Evolutionary conservation across 53 echinoderm and acorn worm species (phyloP).

Genomic region (Holothuria leucospilota): DNA sequence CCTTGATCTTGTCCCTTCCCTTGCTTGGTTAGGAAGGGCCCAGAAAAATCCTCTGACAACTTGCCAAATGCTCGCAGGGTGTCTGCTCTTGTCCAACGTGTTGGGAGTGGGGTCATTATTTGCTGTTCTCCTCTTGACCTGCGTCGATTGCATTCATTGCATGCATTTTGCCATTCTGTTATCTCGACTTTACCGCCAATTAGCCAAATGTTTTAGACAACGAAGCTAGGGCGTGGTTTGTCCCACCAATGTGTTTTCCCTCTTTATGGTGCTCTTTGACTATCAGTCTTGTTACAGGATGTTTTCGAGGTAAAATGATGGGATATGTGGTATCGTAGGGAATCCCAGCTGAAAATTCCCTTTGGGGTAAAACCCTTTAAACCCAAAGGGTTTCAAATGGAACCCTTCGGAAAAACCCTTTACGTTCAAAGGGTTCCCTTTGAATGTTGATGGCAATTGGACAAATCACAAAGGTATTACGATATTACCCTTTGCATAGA

Average conservation of each 20-base stretch:
- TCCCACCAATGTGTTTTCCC: too few species aligned
- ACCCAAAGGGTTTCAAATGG: too few species aligned
- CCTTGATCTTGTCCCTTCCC: neutral
- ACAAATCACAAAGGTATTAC: too few species aligned
- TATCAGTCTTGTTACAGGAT: neutral
- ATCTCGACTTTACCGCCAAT: neutral
- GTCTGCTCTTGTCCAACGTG: neutral
- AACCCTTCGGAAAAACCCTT: too few species aligned
- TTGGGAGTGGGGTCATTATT: slow-evolving; percentile 13
- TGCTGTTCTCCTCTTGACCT: neutral
- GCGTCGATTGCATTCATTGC: neutral
- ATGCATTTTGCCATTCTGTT: neutral
- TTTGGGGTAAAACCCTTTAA: too few species aligned
- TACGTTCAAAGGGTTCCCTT: too few species aligned
- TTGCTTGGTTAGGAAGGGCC: neutral
- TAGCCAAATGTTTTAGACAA: neutral
- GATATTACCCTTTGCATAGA: too few species aligned
- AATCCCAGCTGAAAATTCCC: too few species aligned
- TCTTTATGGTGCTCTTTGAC: too few species aligned
- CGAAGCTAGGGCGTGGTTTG: too few species aligned
- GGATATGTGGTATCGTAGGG: slow-evolving; percentile 29
- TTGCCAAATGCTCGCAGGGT: neutral
- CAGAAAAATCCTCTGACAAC: neutral
- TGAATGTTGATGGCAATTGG: too few species aligned
- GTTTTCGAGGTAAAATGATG: slow-evolving; percentile 40